Evolutionary conservation across 1,140 invertebrate genomes (phyloP).

Genomic region (Microplitis demolitor): DNA sequence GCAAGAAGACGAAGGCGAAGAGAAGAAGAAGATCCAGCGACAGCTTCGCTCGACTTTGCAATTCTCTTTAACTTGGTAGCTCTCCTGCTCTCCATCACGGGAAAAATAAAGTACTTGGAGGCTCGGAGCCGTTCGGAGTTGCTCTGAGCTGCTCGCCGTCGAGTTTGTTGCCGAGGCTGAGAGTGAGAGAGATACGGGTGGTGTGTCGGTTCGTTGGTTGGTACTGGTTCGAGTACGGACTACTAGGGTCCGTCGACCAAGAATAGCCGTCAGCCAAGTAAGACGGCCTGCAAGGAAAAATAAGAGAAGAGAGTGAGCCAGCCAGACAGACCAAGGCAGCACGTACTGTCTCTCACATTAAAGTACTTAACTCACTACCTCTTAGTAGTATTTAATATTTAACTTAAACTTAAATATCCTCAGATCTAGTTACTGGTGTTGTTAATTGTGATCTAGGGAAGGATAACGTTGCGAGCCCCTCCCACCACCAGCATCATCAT

Average conservation of each 20-base stretch:
- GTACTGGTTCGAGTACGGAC: neutral
- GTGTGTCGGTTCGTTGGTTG: neutral
- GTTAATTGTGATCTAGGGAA: neutral
- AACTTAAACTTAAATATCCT: too few species aligned
- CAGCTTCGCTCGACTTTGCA: neutral
- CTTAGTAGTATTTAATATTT: too few species aligned
- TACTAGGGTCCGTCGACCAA: slow-evolving; percentile 36
- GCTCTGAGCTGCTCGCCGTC: too few species aligned
- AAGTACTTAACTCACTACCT: too few species aligned
- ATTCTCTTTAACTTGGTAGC: too few species aligned
- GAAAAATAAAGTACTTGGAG: too few species aligned
- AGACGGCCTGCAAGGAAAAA: neutral
- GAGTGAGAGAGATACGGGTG: neutral
- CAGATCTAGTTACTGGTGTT: neutral
- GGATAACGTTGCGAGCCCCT: neutral
- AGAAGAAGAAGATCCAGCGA: neutral
- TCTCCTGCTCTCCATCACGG: too few species aligned
- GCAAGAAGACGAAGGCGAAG: neutral
- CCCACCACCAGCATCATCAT: neutral
- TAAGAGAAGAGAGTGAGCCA: neutral
- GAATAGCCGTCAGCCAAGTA: slow-evolving; percentile 42
- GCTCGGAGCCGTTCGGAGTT: too few species aligned
- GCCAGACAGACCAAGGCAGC: neutral
- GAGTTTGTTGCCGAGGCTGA: neutral
- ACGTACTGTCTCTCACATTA: too few species aligned